Evolutionary conservation across 2,797 vertebrate genomes (phyloP), one percentile per base, ranked within the genome.

Genomic region (Rhabdophis nuchalis): DNA sequence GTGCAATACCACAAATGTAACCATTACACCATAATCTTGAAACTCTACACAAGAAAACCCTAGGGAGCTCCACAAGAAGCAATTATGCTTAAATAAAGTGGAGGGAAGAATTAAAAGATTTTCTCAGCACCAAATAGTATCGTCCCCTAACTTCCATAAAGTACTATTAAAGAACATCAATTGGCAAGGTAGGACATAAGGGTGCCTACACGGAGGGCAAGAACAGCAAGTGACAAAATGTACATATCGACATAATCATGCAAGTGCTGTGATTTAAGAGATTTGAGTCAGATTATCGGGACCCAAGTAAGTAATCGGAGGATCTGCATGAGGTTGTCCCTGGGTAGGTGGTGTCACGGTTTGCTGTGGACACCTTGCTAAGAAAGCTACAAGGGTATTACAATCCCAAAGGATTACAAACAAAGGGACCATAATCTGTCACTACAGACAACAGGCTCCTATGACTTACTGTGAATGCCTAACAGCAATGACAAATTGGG

Each of bases 401-500:
- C 20, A 57, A 2, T 0, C 23, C 85, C 85, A 90, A n/a, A 90
- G 86, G 3, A 27, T n/a, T 46, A 93, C 16, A 89, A 50, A 5
- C 41, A 23, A 92, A 61, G 87, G 12, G 56, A 25, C 10, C 18
- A 29, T 53, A 20, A 8, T 53, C 20, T 68, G 0, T 32, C 50
- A 53, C 18, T 25, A 23, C 11, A 16, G 72, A 82, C 20, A 82
- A 72, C 23, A 46, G 41, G 20, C 36, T 46, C 23, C 41, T 46
- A 61, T 54, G 41, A 98, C 98, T 98, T 96, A 99, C 99, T 98
- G 87, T 97, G 97, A 97, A 99, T 98, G 32, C 99, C 99, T 1
- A 99, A 98, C 94, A 99, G 98, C 96, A 99, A 97, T 25, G 99
- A 99, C 90, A 99, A 98, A 97, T 99, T 99, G 94, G 99, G 99